Conservation (phyloP, 2,797 vertebrate species). For the Monodelphis domestica region DNA sequence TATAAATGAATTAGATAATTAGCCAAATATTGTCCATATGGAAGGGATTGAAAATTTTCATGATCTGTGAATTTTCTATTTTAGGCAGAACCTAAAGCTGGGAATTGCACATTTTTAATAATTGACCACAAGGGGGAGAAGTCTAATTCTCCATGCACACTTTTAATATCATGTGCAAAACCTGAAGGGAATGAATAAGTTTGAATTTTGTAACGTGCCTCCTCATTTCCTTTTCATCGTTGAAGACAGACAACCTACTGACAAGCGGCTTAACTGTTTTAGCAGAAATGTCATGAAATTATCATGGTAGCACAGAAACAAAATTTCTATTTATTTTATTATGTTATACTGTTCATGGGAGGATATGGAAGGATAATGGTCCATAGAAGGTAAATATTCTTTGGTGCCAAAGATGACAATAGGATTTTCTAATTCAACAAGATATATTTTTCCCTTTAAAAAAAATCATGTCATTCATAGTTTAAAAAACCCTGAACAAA, state of each 20-base stretch:
- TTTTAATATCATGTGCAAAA: conserved; percentile 15
- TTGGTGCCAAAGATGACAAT: conserved; percentile 21
- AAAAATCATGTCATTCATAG: conserved; percentile 28
- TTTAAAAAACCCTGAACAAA: conserved; percentile 24
- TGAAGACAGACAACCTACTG: neutral
- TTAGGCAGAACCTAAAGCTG: neutral
- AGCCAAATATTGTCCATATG: neutral
- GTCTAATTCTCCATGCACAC: conserved; percentile 59
- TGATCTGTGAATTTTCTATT: neutral
- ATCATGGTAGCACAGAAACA: neutral
- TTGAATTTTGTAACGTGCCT: conserved; percentile 20
- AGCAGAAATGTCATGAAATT: conserved; percentile 44
- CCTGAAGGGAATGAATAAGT: conserved; percentile 36
- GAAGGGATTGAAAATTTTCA: neutral
- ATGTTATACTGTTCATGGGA: conserved; percentile 14
- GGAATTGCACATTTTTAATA: conserved; percentile 56
- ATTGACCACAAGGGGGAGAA: conserved; percentile 74
- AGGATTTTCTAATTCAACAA: conserved; percentile 33
- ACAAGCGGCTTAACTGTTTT: conserved; percentile 6
- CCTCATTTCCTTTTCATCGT: neutral
- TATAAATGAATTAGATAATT: neutral
- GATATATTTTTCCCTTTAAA: conserved; percentile 8
- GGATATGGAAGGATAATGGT: neutral
- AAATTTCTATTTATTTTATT: conserved; percentile 40
- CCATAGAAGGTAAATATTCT: conserved; percentile 6